A percentile compares a stretch with the other conserved stretches of the same genome.
Conservation (phyloP, 2,797 vertebrate species). For the Tokudaia muenninki region DNA sequence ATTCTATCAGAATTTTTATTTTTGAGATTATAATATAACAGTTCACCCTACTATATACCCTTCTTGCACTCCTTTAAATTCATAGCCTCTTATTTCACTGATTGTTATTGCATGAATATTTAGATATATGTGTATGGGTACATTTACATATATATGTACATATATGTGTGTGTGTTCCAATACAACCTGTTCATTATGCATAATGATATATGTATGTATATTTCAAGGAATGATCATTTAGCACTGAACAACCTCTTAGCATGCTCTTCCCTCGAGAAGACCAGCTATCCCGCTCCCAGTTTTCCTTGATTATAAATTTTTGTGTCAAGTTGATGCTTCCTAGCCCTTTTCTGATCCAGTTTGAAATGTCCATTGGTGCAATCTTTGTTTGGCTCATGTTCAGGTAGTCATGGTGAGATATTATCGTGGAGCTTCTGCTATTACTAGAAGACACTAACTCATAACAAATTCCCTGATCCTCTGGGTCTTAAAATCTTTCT, state of each 20-base stretch:
- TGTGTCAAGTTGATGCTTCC: background rate
- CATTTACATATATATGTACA: too few relatives aligned
- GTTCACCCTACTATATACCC: background rate
- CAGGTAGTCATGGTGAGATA: background rate
- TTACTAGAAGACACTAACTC: background rate
- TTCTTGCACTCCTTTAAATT: background rate
- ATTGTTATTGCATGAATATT: too few relatives aligned
- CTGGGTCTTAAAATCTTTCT: background rate
- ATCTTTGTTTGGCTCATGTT: background rate
- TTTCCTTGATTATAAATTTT: background rate
- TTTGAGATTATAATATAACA: background rate
- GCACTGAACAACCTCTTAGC: background rate
- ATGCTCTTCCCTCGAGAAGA: background rate
- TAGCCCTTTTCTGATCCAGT: background rate
- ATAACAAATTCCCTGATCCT: background rate
- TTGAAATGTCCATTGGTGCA: too few relatives aligned
- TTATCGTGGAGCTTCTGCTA: background rate
- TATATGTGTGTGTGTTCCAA: background rate
- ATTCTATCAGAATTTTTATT: background rate
- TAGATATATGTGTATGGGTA: background rate
- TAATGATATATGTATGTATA: background rate
- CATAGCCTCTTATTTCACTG: background rate
- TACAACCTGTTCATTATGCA: background rate
- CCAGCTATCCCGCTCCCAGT: background rate
- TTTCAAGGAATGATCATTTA: background rate